A percentile compares a stretch with the other conserved stretches of the same genome.
These are phyloP conservation scores for Antedon mediterranea DNA, from an alignment of 53 echinoderm and acorn worm genomes.

Conservation along the genomic window DNA sequence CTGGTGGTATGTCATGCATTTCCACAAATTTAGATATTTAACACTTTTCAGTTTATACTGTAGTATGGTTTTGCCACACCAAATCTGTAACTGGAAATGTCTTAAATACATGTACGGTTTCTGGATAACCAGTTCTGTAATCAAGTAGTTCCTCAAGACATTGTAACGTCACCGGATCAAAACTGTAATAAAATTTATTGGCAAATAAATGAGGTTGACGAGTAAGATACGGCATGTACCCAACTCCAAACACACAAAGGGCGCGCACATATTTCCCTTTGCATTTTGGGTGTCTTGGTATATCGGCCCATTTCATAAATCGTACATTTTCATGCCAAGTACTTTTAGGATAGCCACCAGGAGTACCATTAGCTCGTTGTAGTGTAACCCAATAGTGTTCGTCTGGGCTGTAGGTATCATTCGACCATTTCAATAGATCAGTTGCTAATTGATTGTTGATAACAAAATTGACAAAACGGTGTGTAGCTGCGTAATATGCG, in stretches of 20 bases:
- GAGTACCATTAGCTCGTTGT: slow-evolving; percentile 42
- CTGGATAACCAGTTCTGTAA: slow-evolving; percentile 40
- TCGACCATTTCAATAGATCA: slow-evolving; percentile 66
- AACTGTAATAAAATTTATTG: slow-evolving; percentile 72
- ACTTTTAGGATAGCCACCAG: slow-evolving; percentile 63
- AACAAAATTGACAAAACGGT: slow-evolving; percentile 52
- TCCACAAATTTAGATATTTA: too few relatives aligned
- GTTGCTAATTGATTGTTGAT: slow-evolving; percentile 43
- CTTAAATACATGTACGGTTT: slow-evolving; percentile 14
- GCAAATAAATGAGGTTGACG: slow-evolving; percentile 58
- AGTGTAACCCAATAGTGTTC: slow-evolving; percentile 85
- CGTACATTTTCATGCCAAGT: slow-evolving; percentile 52
- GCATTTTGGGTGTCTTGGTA: slow-evolving; percentile 41
- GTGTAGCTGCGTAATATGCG: slow-evolving; percentile 70
- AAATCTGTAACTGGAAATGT: slow-evolving; percentile 63
- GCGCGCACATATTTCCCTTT: slow-evolving; percentile 52
- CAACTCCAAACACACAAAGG: slow-evolving; percentile 66
- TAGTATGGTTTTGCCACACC: slow-evolving; percentile 54
- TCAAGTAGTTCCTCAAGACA: slow-evolving; percentile 70
- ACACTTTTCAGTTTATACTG: too few relatives aligned
- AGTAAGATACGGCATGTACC: slow-evolving; percentile 46
- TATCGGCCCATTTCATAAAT: slow-evolving; percentile 72
- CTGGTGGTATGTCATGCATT: too few relatives aligned
- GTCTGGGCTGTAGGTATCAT: slow-evolving; percentile 81
- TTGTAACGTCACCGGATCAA: slow-evolving; percentile 69